Evolutionary conservation across 2,888 invertebrate species (phyloP).

Genomic region (Crepidodera aurea): DNA sequence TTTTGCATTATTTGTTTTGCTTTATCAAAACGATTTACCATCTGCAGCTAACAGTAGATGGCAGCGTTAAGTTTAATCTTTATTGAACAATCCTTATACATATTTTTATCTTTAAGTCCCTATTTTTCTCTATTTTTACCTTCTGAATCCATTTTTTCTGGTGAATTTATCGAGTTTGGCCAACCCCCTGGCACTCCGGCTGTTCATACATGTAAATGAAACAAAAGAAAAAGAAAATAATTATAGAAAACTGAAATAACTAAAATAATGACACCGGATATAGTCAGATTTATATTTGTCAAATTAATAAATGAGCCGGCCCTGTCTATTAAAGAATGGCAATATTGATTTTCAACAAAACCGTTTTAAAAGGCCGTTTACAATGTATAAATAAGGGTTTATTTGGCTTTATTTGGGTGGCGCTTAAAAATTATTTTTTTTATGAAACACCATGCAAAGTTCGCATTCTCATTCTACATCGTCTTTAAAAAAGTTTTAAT

Average conservation of each 20-base stretch:
- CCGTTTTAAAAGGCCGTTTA: not conserved
- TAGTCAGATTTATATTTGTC: not conserved
- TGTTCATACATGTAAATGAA: constrained; percentile 20
- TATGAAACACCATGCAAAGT: constrained; percentile 9
- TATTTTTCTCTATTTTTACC: constrained; percentile 8
- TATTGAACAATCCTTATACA: not conserved
- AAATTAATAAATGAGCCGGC: constrained; percentile 2
- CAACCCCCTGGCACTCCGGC: constrained; percentile 4
- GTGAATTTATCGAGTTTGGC: constrained; percentile 8
- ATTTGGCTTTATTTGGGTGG: not conserved
- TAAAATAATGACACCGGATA: constrained; percentile 2
- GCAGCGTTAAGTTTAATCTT: too few species aligned
- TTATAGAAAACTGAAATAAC: constrained; percentile 3
- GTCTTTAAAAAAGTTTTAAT: not conserved
- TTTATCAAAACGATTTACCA: too few species aligned
- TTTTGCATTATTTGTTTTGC: too few species aligned
- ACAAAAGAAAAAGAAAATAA: constrained; percentile 10
- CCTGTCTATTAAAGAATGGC: not conserved
- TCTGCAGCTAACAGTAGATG: too few species aligned
- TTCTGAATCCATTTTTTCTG: constrained; percentile 13
- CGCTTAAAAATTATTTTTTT: not conserved
- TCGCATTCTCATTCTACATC: constrained; percentile 4
- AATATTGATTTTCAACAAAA: not conserved
- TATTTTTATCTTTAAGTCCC: not conserved
- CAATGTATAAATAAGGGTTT: not conserved